Evolutionary conservation across 2,888 invertebrate genomes (phyloP).

Genomic region (Melipona beecheii): DNA sequence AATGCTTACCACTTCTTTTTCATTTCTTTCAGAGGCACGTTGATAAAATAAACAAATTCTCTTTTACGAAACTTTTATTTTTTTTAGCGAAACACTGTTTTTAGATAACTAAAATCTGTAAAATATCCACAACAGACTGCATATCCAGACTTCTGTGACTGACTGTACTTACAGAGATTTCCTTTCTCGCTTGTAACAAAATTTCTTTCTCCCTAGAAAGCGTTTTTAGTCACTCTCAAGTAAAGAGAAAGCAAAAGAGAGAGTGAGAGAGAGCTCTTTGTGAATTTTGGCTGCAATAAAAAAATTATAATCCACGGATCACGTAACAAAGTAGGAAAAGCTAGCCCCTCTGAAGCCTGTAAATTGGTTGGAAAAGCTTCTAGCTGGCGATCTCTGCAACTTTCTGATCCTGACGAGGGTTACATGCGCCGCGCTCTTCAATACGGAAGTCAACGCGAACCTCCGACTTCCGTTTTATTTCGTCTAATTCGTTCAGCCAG

Average conservation of each 20-base stretch:
- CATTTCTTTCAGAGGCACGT: too few species aligned
- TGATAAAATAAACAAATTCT: too few species aligned
- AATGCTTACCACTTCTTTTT: too few species aligned
- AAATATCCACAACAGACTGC: too few species aligned
- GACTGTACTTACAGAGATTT: too few species aligned
- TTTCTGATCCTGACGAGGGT: constrained; percentile 18
- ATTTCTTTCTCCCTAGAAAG: background rate
- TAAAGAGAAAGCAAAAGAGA: too few species aligned
- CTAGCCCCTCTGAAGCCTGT: constrained; percentile 2
- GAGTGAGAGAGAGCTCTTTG: background rate
- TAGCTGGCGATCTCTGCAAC: background rate
- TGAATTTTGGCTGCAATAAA: constrained; percentile 11
- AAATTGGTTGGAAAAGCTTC: constrained; percentile 28
- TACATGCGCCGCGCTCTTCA: background rate
- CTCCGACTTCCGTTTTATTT: constrained; percentile 10
- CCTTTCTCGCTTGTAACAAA: background rate
- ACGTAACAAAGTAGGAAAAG: background rate
- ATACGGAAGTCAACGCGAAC: background rate
- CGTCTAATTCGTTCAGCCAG: constrained; percentile 8
- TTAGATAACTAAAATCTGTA: too few species aligned
- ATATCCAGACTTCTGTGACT: too few species aligned
- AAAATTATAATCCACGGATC: constrained; percentile 30
- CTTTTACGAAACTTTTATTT: too few species aligned
- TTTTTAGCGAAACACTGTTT: too few species aligned
- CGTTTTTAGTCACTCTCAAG: background rate